A percentile compares a stretch with the other conserved stretches of the same genome.
These are phyloP conservation scores for Lipotes vexillifer DNA, from an alignment of 2,113 vertebrate genomes.

Conservation along the genomic window DNA sequence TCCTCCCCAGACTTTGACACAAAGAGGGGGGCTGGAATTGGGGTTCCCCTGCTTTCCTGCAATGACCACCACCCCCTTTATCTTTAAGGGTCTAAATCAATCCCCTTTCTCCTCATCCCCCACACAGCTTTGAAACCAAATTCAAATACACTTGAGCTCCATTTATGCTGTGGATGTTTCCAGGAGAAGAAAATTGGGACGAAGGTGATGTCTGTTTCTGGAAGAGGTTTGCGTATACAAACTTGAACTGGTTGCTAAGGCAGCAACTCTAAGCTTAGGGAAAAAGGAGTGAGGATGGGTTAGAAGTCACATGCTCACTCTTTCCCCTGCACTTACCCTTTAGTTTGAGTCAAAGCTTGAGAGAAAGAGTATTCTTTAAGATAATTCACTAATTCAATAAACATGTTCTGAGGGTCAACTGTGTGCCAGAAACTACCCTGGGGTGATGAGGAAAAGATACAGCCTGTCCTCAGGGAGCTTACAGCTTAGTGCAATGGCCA, in stretches of 20 bases:
- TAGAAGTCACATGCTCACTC: not conserved
- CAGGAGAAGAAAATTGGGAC: not conserved
- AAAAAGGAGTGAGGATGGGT: not conserved
- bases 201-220: not conserved
- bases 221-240: not conserved
- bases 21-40: not conserved
- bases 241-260: not conserved
- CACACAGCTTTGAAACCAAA: not conserved
- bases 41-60: not conserved
- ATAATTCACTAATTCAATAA: not conserved
- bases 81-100: not conserved
- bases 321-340: not conserved
- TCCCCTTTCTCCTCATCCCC: not conserved
- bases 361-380: not conserved
- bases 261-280: not conserved
- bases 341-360: not conserved
- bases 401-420: not conserved
- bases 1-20: not conserved
- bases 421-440: not conserved
- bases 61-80: not conserved
- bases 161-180: not conserved
- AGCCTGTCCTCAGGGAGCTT: not conserved
- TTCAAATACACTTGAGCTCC: slow-evolving; percentile 20
- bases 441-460: not conserved
- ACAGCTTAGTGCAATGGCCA: not conserved